Evolutionary conservation across 2,113 vertebrate genomes (phyloP).

Genomic region (Nycticebus coucang): DNA sequence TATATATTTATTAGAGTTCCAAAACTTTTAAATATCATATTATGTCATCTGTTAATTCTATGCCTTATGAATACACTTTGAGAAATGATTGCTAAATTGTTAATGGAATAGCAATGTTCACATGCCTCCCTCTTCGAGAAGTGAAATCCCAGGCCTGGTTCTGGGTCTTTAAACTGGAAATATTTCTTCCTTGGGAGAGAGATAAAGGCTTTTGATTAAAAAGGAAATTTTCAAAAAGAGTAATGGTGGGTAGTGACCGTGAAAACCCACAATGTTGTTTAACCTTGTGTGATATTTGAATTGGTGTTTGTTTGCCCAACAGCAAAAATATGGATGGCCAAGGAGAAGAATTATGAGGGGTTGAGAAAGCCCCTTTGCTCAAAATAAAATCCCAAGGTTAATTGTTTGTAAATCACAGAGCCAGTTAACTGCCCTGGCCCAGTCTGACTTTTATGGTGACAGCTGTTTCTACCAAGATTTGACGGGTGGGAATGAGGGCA

Average conservation of each 20-base stretch:
- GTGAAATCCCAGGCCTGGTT: neutral
- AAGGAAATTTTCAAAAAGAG: neutral
- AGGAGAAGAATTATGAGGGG: neutral
- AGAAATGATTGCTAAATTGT: conserved; percentile 62
- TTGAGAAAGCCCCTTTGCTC: conserved; percentile 61
- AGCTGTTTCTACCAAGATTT: conserved; percentile 73
- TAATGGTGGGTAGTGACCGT: neutral
- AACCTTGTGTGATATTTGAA: neutral
- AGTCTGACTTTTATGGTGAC: conserved; percentile 72
- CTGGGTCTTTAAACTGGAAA: neutral
- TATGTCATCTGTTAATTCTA: conserved; percentile 67
- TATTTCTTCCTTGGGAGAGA: neutral
- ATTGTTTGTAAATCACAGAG: conserved; percentile 65
- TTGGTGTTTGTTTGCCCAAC: conserved; percentile 37
- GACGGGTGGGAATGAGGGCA: conserved; percentile 46
- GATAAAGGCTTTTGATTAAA: conserved; percentile 56
- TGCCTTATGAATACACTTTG: conserved; percentile 15
- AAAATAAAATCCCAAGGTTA: conserved; percentile 74
- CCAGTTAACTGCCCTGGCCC: conserved; percentile 72
- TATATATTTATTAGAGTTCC: conserved; percentile 16
- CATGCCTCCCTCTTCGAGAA: neutral
- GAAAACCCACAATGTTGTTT: conserved; percentile 13
- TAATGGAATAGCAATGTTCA: conserved; percentile 48
- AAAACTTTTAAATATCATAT: conserved; percentile 40
- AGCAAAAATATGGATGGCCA: neutral